A percentile compares a stretch with the other conserved stretches of the same genome.
phyloP scores from a whole-genome alignment of 2,888 invertebrate species.

The Argynnis bischoffii region DNA sequence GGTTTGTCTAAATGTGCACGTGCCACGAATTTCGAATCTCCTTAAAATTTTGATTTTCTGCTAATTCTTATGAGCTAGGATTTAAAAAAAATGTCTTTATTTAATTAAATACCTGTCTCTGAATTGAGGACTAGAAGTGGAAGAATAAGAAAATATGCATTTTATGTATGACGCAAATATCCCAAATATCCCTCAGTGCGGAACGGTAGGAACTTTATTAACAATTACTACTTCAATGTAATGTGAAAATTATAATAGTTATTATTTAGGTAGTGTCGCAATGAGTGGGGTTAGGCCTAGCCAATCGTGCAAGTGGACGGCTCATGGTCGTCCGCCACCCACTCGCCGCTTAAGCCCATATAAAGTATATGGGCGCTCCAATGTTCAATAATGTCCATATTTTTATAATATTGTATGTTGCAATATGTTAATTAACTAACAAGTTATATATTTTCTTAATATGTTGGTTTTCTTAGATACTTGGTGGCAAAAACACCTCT shows the following conservation, averaged over 20 bases:
- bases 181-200: slow-evolving; percentile 22
- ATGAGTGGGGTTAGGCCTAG: slow-evolving; percentile 60
- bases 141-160: neutral
- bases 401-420: slow-evolving; percentile 54
- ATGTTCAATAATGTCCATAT: slow-evolving; percentile 72
- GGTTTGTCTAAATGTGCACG: no score
- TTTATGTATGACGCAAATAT: slow-evolving; percentile 23
- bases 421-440: slow-evolving; percentile 14
- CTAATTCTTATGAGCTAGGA: no score
- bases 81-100: no score
- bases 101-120: no score
- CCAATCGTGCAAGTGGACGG: slow-evolving; percentile 68
- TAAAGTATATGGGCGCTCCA: slow-evolving; percentile 68
- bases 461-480: neutral
- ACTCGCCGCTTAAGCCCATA: slow-evolving; percentile 78
- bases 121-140: no score
- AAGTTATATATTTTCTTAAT: neutral
- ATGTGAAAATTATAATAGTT: slow-evolving; percentile 48
- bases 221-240: slow-evolving; percentile 33
- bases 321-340: slow-evolving; percentile 79
- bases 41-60: no score
- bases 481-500: neutral
- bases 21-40: no score
- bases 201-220: slow-evolving; percentile 24
- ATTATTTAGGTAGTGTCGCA: slow-evolving; percentile 73